Base-by-base conservation (phyloP, 2,113 vertebrate species). In the Odontesthes bonariensis region DNA sequence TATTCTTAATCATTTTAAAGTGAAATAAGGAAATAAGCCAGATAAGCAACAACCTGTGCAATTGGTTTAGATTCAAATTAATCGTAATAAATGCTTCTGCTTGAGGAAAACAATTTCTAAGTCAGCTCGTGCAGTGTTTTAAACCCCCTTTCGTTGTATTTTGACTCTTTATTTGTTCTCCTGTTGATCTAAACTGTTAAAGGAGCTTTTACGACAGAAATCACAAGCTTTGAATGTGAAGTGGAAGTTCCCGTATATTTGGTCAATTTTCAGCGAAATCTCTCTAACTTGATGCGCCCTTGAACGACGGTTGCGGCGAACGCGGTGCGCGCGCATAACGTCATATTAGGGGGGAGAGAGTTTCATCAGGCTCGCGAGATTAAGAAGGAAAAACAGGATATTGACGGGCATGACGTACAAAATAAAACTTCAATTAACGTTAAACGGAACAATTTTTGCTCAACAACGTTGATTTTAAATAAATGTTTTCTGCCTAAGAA, bases 271-370 rank as follows among this genome's bases (percentile, higher is more conserved):
- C 1, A 5, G 12, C 46, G 2, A 23, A 20, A 17, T 46, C 31
- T 16, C 5, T 77, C 44, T 23, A 55, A 51, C 85, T 88, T 81
- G 79, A 86, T 68, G 53, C 63, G 52, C 55, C 63, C 58, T 57
- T 4, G 68, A 22, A n/a, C 57, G 11, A 64, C n/a, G 52, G 79
- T 75, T 75, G 89, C 67, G 59, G 84, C n/a, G 58, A 14, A 63
- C 49, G 90, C 69, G 81, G 38, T 72, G 81, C 82, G 88, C 84
- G 76, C 82, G 79, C 86, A 87, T 67, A 76, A 77, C 88, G 88
- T 89, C 83, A 89, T 73, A 63, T 75, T 1, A 0, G 35, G 61
- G 51, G 56, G 32, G n/a, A n/a, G n/a, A n/a, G n/a, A 8, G n/a
- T 38, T 64, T 49, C 0, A 46, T 79, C 17, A 84, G 19, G 38